Evolutionary conservation across 2,888 invertebrate species (phyloP).

Genomic region (Stratiomys singularior): DNA sequence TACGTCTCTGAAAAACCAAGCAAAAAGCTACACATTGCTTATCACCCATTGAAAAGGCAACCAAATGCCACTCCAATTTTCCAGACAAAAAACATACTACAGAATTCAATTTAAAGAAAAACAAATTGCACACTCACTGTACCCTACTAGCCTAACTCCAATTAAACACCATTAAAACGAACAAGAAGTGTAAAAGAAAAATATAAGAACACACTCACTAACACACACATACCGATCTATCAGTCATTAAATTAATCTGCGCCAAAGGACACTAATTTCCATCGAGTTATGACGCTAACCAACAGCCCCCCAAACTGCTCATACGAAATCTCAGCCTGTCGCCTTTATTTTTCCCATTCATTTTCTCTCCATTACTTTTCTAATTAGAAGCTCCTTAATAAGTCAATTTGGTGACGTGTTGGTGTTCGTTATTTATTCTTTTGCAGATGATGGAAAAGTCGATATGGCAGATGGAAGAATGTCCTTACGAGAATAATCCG

Average conservation of each 20-base stretch:
- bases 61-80: conserved; percentile 15
- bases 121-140: conserved; percentile 5
- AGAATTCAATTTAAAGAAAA: not conserved
- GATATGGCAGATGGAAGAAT: not conserved
- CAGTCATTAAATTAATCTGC: conserved; percentile 53
- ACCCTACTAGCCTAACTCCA: not conserved
- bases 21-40: no score
- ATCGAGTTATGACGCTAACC: not conserved
- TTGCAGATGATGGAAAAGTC: conserved; percentile 2
- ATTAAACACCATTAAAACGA: not conserved
- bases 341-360: not conserved
- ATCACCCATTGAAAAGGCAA: not conserved
- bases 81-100: conserved; percentile 11
- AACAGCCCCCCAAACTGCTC: not conserved
- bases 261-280: conserved; percentile 50
- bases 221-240: not conserved
- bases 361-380: conserved; percentile 6
- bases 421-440: not conserved
- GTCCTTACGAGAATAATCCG: conserved; percentile 20
- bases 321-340: not conserved
- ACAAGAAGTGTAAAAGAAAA: not conserved
- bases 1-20: no score
- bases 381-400: conserved; percentile 13
- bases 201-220: not conserved
- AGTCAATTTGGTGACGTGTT: no score